These are phyloP conservation scores for Acanthosepion esculentum DNA, from an alignment of 2,888 invertebrate genomes.

Conservation along the genomic window DNA sequence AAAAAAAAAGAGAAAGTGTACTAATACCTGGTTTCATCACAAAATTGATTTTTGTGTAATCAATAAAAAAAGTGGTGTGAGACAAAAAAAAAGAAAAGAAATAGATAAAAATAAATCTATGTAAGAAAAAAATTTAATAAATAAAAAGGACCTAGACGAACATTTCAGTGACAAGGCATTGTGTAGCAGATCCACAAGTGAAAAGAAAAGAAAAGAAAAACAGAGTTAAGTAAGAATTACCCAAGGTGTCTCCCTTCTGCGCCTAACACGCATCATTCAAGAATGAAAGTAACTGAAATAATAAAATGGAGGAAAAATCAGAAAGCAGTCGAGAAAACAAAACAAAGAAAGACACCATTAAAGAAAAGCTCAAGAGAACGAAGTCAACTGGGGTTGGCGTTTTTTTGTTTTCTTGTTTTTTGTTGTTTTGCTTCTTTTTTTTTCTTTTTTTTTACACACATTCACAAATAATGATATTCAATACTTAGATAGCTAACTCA, in stretches of 20 bases:
- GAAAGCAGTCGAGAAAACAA: background rate
- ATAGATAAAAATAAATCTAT: background rate
- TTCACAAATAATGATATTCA: no score
- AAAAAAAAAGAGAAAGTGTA: no score
- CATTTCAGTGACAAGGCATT: background rate
- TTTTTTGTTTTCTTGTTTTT: no score
- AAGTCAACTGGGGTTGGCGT: no score
- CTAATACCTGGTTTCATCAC: background rate
- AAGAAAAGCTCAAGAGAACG: no score
- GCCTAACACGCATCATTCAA: conserved; percentile 33
- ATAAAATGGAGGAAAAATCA: conserved; percentile 15
- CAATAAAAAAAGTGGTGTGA: background rate
- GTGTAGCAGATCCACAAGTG: background rate
- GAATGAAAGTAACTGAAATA: conserved; percentile 33
- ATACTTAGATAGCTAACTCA: no score
- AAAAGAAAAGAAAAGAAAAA: background rate
- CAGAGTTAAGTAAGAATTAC: background rate
- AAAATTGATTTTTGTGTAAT: background rate
- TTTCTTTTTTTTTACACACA: no score
- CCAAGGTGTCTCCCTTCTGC: background rate
- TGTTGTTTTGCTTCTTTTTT: no score
- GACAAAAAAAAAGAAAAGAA: background rate
- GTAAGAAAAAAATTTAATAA: background rate
- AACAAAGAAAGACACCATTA: background rate
- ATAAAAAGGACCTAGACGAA: background rate